Percentiles rank a stretch among this genome's conserved stretches.
These are phyloP conservation scores for Pelodiscus sinensis DNA, from an alignment of 2,113 vertebrate species.

Conservation along the genomic window DNA sequence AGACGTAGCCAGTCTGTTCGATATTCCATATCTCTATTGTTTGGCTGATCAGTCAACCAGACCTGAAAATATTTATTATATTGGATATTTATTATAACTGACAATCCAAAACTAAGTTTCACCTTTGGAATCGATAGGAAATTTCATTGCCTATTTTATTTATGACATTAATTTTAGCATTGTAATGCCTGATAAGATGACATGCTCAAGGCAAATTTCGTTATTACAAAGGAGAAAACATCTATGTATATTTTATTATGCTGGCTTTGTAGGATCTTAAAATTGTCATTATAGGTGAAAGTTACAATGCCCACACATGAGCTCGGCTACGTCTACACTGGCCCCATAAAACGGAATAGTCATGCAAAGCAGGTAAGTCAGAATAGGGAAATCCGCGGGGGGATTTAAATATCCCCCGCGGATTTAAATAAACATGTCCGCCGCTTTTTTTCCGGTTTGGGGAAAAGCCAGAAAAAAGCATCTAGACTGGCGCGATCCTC, in stretches of 20 bases:
- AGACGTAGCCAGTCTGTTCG: background rate
- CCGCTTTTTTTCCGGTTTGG: too few relatives aligned
- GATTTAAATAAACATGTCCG: too few relatives aligned
- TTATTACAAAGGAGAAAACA: constrained; percentile 55
- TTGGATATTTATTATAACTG: constrained; percentile 54
- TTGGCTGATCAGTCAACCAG: constrained; percentile 47
- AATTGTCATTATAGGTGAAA: background rate
- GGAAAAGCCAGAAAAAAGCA: too few relatives aligned
- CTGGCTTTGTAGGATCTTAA: background rate
- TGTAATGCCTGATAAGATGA: constrained; percentile 14
- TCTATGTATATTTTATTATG: constrained; percentile 25
- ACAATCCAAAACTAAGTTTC: constrained; percentile 49
- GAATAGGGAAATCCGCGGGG: too few relatives aligned
- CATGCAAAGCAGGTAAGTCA: too few relatives aligned
- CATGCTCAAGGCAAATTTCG: constrained; percentile 49
- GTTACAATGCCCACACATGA: background rate
- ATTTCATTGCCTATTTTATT: constrained; percentile 61
- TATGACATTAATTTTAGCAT: background rate
- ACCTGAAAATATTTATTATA: constrained; percentile 40
- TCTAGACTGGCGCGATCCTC: too few relatives aligned
- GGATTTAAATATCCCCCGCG: too few relatives aligned
- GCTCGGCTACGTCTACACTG: too few relatives aligned
- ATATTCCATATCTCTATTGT: constrained; percentile 1
- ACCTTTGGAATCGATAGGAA: constrained; percentile 53
- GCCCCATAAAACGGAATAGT: too few relatives aligned